Base-by-base conservation (phyloP, 1,140 invertebrate species). In the Reticulitermes speratus region DNA sequence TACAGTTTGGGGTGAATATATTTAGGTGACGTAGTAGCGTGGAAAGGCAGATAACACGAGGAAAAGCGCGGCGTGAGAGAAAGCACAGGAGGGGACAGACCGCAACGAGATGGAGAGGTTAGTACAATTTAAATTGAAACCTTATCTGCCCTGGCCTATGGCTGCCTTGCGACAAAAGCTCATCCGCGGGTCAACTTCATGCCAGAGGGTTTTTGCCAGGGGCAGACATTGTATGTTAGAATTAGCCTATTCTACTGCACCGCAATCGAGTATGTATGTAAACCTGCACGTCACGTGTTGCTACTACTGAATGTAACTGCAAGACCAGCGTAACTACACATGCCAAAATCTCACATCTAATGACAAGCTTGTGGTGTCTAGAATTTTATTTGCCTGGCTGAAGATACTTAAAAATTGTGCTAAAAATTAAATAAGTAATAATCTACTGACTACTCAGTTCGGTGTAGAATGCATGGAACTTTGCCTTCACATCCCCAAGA, bases 131-230 rank as follows among this genome's bases (percentile, higher is more conserved):
- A 75, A 75, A 75, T 75, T 75, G 65, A 75, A 75, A 75, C 65
- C 65, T 75, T 75, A 75, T 75, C 65, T 75, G 65, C 65, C 16
- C 65, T 30, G 65, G 65, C 65, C 65, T 75, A 75, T 75, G 65
- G 25, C 25, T 75, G 65, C 65, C n/a, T 75, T 30, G 65, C 65
- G 65, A 75, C 65, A 75, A 75, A 75, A 75, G 65, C 65, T 75
- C 65, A 75, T 75, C 65, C 65, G 25, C n/a, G 65, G 65, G 65
- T 30, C 65, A 75, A 25, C 65, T 75, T 30, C 65, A 30, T 75
- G 65, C 65, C 65, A 75, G 65, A 75, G 65, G 65, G 65, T 75
- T 75, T 75, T 75, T 30, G 65, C 25, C 25, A 75, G 25, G 7
- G 65, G 25, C n/a, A 75, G 65, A 75, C 25, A 75, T 75, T 75